A percentile compares a stretch with the other conserved stretches of the same genome.
Evolutionary conservation across 53 echinoderm and acorn worm species (phyloP).

Genomic region (Mesocentrotus franciscanus): DNA sequence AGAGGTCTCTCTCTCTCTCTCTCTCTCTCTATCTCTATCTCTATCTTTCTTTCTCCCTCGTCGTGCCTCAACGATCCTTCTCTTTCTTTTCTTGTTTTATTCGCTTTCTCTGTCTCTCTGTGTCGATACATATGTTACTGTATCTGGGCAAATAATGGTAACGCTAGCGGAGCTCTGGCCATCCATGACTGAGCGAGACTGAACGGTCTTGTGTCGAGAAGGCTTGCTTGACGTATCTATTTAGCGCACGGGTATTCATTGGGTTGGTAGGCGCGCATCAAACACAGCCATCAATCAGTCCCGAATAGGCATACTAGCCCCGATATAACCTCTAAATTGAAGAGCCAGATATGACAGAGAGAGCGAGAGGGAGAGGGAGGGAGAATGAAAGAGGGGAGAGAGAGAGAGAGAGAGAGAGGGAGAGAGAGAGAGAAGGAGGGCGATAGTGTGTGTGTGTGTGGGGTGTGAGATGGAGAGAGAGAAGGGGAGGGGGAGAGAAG

Average conservation of each 20-base stretch:
- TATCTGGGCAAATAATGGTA: not conserved
- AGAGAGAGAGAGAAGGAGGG: not conserved
- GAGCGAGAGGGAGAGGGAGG: not conserved
- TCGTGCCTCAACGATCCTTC: constrained; percentile 35
- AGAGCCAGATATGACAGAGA: constrained; percentile 42
- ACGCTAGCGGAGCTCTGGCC: not conserved
- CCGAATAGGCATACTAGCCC: constrained; percentile 21
- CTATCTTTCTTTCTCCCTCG: not conserved
- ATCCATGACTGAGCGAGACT: constrained; percentile 1
- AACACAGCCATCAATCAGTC: constrained; percentile 42
- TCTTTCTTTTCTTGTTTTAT: constrained; percentile 4
- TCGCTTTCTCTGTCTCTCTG: constrained; percentile 3
- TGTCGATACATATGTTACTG: not conserved
- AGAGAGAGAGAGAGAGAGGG: not conserved
- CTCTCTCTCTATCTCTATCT: not conserved
- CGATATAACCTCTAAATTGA: constrained; percentile 49
- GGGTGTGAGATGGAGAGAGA: not conserved
- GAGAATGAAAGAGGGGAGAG: not conserved
- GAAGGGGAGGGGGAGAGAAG: not conserved
- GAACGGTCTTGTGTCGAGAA: not conserved
- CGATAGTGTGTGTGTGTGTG: not conserved
- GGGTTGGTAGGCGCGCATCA: not conserved
- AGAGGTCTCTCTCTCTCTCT: not conserved
- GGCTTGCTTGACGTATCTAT: not conserved
- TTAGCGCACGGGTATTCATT: constrained; percentile 32